Evolutionary conservation across 2,888 invertebrate genomes (phyloP), one percentile per base, ranked within the genome.

Genomic region (Eupeodes luniger): DNA sequence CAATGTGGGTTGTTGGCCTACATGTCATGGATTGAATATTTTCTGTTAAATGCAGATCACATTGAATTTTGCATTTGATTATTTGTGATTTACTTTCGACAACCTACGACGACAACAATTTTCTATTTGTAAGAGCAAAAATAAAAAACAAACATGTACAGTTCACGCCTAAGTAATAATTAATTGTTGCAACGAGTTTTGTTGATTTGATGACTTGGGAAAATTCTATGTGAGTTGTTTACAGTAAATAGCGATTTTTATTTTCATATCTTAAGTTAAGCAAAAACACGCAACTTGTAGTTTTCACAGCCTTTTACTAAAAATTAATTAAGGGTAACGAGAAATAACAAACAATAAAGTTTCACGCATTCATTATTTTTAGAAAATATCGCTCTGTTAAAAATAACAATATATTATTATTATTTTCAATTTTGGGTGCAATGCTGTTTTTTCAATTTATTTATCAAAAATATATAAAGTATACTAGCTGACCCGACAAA

Each of bases 111-210:
- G 27, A 19, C 27, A 1, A 40, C 40, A 40, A 67, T 40, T 1
- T 53, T 51, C 10, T 67, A n/a, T 67, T 27, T 67, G 14, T 40
- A 6, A 47, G 6, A 49, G 12, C 2, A 66, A 66, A 27, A n/a
- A 14, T 49, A 7, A 66, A 62, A 62, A n/a, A 7, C 51, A 49
- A 74, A 81, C 51, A 67, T 12, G 75, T 27, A n/a, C n/a, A 76
- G 34, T 67, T 69, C 69, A 76, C 76, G 81, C 67, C 81, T 76
- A 36, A 10, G 14, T n/a, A 36, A 59, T 36, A 47, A 61, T 67
- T n/a, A 14, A 62, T 34, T 53, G 66, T 49, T 75, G 51, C n/a
- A 67, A 27, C 74, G 57, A 59, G 36, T 57, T 70, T 11, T 4
- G 7, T 34, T 59, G n/a, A 14, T 27, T 34, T 59, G 7, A 34